These are phyloP conservation scores for Sebastes cheni DNA, from an alignment of 2,797 vertebrate genomes.

Conservation along the genomic window DNA sequence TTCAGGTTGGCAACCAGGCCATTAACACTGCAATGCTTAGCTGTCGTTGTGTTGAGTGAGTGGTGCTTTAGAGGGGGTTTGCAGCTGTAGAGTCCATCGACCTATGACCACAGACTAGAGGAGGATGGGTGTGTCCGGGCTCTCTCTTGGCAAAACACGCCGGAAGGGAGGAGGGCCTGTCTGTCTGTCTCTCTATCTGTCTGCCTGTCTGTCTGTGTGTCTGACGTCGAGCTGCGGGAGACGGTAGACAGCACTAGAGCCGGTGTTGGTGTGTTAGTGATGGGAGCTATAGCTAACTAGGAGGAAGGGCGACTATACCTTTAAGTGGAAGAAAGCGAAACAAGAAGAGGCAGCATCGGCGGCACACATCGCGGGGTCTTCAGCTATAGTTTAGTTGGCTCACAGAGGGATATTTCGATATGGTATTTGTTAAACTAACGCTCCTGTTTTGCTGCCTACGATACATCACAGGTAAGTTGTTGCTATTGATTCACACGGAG, in stretches of 20 bases:
- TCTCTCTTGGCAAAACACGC: not conserved
- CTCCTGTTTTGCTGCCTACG: constrained; percentile 70
- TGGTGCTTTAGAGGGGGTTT: not conserved
- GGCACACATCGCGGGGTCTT: constrained; percentile 24
- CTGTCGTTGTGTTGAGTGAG: not conserved
- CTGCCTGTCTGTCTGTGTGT: constrained; percentile 23
- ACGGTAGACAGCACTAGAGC: constrained; percentile 9
- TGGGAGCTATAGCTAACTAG: constrained; percentile 44
- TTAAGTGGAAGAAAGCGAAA: constrained; percentile 70
- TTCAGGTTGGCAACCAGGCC: not conserved
- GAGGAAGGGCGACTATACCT: constrained; percentile 67
- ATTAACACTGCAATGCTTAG: accelerated
- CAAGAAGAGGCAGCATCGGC: constrained; percentile 20
- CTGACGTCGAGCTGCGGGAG: constrained; percentile 50
- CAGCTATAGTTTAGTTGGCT: constrained; percentile 1
- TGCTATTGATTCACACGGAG: not conserved
- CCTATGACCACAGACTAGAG: not conserved
- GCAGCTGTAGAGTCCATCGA: not conserved
- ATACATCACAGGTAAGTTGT: constrained; percentile 75
- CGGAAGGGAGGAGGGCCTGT: constrained; percentile 58
- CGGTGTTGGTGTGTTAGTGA: constrained; percentile 31
- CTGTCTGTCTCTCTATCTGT: not conserved
- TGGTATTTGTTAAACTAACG: constrained; percentile 69
- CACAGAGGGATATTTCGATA: constrained; percentile 64
- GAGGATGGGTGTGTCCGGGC: constrained; percentile 43